These are phyloP conservation scores for Agrilus cyanescens DNA, from an alignment of 2,888 invertebrate genomes.

Conservation along the genomic window DNA sequence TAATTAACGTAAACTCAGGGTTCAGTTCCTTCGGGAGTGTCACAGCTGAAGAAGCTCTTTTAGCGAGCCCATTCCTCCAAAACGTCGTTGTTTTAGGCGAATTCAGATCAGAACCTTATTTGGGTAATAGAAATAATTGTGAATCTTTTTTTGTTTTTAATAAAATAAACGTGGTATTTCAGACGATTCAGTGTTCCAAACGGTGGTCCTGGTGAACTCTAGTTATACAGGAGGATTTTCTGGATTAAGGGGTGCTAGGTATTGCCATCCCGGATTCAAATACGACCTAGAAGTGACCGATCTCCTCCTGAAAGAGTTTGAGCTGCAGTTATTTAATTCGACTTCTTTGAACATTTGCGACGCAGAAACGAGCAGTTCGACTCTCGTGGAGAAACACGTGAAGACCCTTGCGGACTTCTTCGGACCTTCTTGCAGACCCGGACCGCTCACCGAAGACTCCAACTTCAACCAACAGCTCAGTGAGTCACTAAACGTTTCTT, in stretches of 20 bases:
- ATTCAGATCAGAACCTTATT: constrained; percentile 23
- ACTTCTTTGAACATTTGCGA: constrained; percentile 17
- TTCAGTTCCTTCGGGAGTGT: constrained; percentile 48
- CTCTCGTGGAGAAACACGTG: constrained; percentile 48
- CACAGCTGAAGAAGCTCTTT: constrained; percentile 47
- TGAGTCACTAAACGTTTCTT: constrained; percentile 37
- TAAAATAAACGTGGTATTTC: constrained; percentile 3
- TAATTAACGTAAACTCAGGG: constrained; percentile 40
- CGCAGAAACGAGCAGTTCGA: constrained; percentile 20
- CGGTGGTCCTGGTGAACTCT: constrained; percentile 46
- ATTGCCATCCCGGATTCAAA: constrained; percentile 56
- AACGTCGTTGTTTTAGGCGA: constrained; percentile 39
- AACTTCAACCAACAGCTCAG: constrained; percentile 45
- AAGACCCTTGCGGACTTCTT: constrained; percentile 51
- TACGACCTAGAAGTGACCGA: constrained; percentile 45
- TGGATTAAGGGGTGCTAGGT: constrained; percentile 40
- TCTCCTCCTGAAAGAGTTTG: constrained; percentile 48
- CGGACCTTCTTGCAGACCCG: constrained; percentile 59
- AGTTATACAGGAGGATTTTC: constrained; percentile 37
- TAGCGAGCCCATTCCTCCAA: constrained; percentile 37
- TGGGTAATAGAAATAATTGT: constrained; percentile 4
- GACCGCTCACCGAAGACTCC: constrained; percentile 48
- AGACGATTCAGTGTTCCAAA: constrained; percentile 37
- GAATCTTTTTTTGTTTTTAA: not conserved
- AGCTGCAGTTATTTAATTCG: constrained; percentile 26